Percentiles rank a stretch among this genome's conserved stretches.
Evolutionary conservation across 2,113 vertebrate species (phyloP).

Genomic region (Oreochromis aureus): DNA sequence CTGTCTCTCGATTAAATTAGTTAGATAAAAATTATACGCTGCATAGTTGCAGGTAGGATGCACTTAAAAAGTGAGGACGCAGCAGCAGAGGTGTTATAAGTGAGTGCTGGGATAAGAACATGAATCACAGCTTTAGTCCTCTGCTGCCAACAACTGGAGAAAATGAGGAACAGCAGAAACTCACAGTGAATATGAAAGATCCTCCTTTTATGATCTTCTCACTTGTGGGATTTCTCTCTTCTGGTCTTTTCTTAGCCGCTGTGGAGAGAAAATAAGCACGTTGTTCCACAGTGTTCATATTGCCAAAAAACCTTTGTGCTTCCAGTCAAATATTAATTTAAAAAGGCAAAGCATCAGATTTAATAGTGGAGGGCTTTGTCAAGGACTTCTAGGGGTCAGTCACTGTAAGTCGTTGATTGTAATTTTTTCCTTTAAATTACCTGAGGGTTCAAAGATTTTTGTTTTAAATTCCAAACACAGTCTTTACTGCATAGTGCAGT

Average conservation of each 20-base stretch:
- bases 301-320: not conserved
- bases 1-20: not conserved
- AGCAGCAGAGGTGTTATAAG: constrained; percentile 51
- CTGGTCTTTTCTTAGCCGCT: not conserved
- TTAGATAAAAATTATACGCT: not conserved
- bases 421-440: not conserved
- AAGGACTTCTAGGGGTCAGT: not conserved
- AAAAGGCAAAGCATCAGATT: not conserved
- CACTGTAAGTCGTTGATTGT: not conserved
- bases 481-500: not conserved
- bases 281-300: not conserved
- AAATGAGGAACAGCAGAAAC: not conserved
- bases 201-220: not conserved
- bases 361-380: not conserved
- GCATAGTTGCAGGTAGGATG: not conserved
- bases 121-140: constrained; percentile 43
- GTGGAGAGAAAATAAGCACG: not conserved
- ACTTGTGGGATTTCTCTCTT: not conserved
- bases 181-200: not conserved
- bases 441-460: not conserved
- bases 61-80: constrained; percentile 62
- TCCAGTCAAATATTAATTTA: not conserved
- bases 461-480: not conserved
- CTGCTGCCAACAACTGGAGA: constrained; percentile 65
- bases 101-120: not conserved